Conservation (phyloP, 2,888 invertebrate genomes). For the Malacosoma neustria region DNA sequence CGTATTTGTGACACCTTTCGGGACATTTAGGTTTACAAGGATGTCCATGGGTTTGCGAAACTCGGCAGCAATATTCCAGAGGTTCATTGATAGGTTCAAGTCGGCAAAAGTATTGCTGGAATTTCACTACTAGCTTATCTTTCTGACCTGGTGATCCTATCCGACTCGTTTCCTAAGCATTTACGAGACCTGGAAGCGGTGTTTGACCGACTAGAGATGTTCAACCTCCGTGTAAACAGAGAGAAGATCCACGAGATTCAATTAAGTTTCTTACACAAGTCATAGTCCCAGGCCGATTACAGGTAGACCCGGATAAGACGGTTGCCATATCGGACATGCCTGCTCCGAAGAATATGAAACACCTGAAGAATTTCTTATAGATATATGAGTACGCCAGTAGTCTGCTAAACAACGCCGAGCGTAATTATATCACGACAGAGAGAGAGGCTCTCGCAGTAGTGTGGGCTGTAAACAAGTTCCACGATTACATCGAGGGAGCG, state of each 20-base stretch:
- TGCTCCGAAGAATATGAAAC: constrained; percentile 17
- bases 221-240: constrained; percentile 16
- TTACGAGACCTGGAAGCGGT: constrained; percentile 17
- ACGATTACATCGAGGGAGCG: constrained; percentile 1
- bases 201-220: constrained; percentile 13
- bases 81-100: constrained; percentile 11
- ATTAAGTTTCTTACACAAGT: constrained; percentile 17
- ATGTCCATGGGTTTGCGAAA: constrained; percentile 6
- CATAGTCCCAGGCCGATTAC: constrained; percentile 13
- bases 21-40: constrained; percentile 28
- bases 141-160: constrained; percentile 26
- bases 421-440: constrained; percentile 9
- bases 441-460: constrained; percentile 4
- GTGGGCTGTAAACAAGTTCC: constrained; percentile 1
- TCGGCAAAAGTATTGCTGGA: constrained; percentile 6
- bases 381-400: constrained; percentile 17
- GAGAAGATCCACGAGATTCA: constrained; percentile 13
- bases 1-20: constrained; percentile 28
- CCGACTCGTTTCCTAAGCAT: constrained; percentile 17
- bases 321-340: constrained; percentile 16
- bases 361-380: constrained; percentile 21
- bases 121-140: constrained; percentile 16
- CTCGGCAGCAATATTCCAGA: constrained; percentile 18
- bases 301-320: constrained; percentile 15
- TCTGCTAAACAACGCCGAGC: constrained; percentile 5